phyloP scores from a whole-genome alignment of 2,797 vertebrate genomes.

The Sorex maritimensis region DNA sequence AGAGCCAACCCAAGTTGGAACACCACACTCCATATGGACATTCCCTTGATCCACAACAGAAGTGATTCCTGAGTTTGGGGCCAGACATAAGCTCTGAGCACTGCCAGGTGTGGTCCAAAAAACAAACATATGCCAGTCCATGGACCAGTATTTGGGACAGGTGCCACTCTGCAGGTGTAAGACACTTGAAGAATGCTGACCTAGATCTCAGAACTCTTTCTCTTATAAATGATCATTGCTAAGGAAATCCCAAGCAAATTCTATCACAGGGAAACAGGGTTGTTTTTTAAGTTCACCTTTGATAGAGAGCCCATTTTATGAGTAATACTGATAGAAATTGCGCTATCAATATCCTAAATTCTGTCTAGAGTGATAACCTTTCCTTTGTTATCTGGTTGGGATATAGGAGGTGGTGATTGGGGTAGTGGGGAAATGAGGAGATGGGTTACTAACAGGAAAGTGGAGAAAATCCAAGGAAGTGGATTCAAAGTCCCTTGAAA shows the following conservation, averaged over 20 bases:
- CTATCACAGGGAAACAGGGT: background rate
- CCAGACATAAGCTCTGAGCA: no score
- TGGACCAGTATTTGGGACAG: no score
- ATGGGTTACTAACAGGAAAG: background rate
- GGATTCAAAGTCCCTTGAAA: background rate
- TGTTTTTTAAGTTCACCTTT: background rate
- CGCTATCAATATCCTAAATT: background rate
- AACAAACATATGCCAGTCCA: no score
- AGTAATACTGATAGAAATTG: background rate
- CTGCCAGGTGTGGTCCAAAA: no score
- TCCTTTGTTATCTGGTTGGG: background rate
- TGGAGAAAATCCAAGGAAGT: background rate
- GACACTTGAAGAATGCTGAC: no score
- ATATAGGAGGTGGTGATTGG: background rate
- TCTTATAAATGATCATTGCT: background rate
- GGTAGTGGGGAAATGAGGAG: rapidly evolving
- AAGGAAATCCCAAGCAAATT: constrained; percentile 18
- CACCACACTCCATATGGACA: no score
- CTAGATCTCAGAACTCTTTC: background rate
- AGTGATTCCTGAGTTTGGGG: no score
- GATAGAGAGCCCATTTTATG: background rate
- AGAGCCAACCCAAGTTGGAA: no score
- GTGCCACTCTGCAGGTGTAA: no score
- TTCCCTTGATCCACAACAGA: no score
- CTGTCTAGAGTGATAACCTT: background rate